Percentiles rank a stretch among this genome's conserved stretches.
phyloP scores from a whole-genome alignment of 2,888 invertebrate genomes.

The Anorthoa munda region DNA sequence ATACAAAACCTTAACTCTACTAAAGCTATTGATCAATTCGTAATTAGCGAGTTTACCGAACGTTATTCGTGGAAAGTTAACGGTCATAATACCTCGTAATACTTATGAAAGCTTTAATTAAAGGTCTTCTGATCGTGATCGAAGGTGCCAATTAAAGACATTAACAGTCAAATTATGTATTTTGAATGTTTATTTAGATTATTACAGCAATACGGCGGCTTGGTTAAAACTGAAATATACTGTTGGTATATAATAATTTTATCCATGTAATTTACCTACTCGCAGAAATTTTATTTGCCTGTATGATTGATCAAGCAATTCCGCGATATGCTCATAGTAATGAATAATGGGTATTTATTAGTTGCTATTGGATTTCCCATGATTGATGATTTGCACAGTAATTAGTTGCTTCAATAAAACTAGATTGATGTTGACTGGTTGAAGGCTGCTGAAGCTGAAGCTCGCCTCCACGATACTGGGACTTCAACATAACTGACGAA shows the following conservation, averaged over 20 bases:
- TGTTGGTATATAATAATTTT: neutral
- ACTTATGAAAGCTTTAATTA: constrained; percentile 22
- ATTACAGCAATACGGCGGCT: too few relatives aligned
- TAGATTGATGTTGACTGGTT: too few relatives aligned
- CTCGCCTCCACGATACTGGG: too few relatives aligned
- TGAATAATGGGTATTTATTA: neutral
- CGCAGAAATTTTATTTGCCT: neutral
- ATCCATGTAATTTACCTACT: neutral
- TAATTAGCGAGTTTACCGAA: constrained; percentile 29
- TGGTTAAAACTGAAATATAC: too few relatives aligned
- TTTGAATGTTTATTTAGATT: neutral
- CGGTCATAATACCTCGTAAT: constrained; percentile 11
- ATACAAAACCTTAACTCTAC: neutral
- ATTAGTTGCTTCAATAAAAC: neutral
- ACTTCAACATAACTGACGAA: too few relatives aligned
- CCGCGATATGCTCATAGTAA: too few relatives aligned
- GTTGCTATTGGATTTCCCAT: too few relatives aligned
- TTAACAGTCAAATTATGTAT: neutral
- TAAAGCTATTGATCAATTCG: constrained; percentile 20
- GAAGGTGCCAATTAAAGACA: constrained; percentile 26
- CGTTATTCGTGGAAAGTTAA: constrained; percentile 20
- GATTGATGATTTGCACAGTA: neutral
- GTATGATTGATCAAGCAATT: neutral
- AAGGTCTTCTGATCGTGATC: constrained; percentile 17
- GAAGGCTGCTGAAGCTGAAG: too few relatives aligned